These are phyloP conservation scores for Stichopus chloronotus DNA, from an alignment of 35 echinoderm and acorn worm genomes.

Conservation along the genomic window DNA sequence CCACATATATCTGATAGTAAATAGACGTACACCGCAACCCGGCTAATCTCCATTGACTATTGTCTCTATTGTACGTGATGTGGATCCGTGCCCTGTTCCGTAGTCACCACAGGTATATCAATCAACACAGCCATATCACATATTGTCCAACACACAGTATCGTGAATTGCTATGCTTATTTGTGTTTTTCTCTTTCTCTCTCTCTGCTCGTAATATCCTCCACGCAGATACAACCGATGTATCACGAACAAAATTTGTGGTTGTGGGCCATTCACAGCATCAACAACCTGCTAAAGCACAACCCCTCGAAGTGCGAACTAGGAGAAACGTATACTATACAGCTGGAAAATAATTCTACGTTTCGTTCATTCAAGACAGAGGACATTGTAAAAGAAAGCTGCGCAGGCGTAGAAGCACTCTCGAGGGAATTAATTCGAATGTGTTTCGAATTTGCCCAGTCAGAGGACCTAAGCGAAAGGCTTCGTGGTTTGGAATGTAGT, in stretches of 20 bases:
- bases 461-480: too few species aligned
- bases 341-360: not conserved
- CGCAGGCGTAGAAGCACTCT: not conserved
- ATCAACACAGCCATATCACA: not conserved
- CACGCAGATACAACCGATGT: not conserved
- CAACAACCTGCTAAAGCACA: not conserved
- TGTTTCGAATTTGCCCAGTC: not conserved
- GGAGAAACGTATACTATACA: not conserved
- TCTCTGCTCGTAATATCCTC: not conserved
- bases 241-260: not conserved
- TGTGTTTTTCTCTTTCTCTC: not conserved
- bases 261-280: not conserved
- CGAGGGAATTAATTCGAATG: not conserved
- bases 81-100: too few species aligned
- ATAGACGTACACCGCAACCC: too few species aligned
- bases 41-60: not conserved
- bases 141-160: not conserved
- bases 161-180: not conserved
- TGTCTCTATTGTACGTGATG: not conserved
- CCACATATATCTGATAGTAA: too few species aligned
- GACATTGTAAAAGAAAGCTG: not conserved
- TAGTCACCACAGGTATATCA: too few species aligned
- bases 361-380: not conserved
- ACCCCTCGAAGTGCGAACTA: not conserved
- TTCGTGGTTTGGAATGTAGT: too few species aligned